Base-by-base conservation (phyloP, 1,140 invertebrate genomes). In the Temnothorax nylanderi region DNA sequence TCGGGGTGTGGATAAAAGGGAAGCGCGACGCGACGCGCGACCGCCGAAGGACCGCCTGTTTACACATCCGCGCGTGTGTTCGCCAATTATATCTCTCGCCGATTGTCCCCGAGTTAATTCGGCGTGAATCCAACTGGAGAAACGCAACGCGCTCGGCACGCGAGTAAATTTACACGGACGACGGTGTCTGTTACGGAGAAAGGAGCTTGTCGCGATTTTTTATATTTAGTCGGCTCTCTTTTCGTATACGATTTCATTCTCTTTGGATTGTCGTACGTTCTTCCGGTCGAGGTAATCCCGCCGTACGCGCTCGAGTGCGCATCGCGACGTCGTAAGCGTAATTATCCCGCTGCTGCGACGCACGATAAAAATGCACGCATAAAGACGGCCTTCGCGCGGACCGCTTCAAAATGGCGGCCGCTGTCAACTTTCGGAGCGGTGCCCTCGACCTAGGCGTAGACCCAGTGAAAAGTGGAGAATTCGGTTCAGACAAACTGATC, bases 401-500 rank as follows among this genome's bases (percentile, higher is more conserved):
- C 78, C 87, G 87, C 82, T 88, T 76, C 90, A 91, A 91, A 90
- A 91, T 91, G 90, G 90, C 90, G 90, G 76, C 89, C 65, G 77
- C 64, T 91, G 90, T 91, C 89, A 91, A 88, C 89, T 85, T 91
- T 85, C 76, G 64, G 77, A 75, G 69, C 54, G 44, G 80, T 75
- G 54, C n/a, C 58, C 34, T 37, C 80, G 69, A 75, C 21, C 80
- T 47, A 81, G 78, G 54, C 54, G 69, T 75, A 62, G n/a, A 44
- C 37, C 41, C 44, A 10, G 8, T 41, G 65, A 44, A 34, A 44
- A 58, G n/a, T 11, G 8, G 13, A 41, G 16, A 21, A 44, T 51
- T 21, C 10, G 7, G 16, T 58, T 54, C 34, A 0, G 32, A 7
- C 44, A 44, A 71, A 47, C 32, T 26, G 26, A 26, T 81, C 21